Evolutionary conservation across 2,888 invertebrate species (phyloP).

Genomic region (Phalangium opilio): DNA sequence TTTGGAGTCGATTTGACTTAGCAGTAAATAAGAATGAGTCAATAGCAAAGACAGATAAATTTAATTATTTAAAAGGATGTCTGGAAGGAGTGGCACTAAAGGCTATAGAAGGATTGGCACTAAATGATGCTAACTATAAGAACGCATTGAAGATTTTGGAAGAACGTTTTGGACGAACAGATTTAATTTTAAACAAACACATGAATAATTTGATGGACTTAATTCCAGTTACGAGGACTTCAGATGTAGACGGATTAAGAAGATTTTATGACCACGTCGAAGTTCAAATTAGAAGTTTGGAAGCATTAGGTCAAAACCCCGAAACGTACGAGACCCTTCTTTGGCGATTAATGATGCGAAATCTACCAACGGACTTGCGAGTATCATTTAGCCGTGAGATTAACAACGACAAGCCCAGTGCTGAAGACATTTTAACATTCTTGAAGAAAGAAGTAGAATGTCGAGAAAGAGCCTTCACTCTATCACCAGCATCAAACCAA

Average conservation of each 20-base stretch:
- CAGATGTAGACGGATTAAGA: not conserved
- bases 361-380: no score
- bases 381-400: no score
- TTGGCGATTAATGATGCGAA: no score
- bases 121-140: constrained; percentile 4
- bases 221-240: not conserved
- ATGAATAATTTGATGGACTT: not conserved
- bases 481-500: no score
- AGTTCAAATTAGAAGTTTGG: constrained; percentile 1
- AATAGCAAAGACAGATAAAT: constrained; percentile 1
- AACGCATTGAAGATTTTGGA: not conserved
- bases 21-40: constrained; percentile 1
- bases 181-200: constrained; percentile 1
- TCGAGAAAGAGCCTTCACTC: no score
- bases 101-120: not conserved
- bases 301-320: not conserved
- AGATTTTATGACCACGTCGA: constrained; percentile 3
- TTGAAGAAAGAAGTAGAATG: no score
- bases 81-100: not conserved
- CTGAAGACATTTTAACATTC: no score
- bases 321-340: not conserved
- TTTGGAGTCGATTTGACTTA: constrained; percentile 2
- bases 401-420: no score
- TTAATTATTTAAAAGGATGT: constrained; percentile 4
- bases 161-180: constrained; percentile 2